Evolutionary conservation across 2,113 vertebrate species (phyloP).

Genomic region (Bufo bufo): DNA sequence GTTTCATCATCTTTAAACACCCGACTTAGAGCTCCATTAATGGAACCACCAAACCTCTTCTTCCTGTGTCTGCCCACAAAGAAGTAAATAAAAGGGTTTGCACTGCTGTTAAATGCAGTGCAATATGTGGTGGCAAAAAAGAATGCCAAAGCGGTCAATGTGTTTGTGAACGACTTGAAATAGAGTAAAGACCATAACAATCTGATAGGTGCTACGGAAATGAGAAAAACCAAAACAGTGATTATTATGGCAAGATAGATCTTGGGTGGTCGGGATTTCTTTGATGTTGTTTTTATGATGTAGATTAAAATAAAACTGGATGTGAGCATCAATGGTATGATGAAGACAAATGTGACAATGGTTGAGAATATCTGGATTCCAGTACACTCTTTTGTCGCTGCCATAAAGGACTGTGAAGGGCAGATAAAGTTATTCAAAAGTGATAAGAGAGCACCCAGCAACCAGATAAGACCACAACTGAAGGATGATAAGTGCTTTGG

Average conservation of each 20-base stretch:
- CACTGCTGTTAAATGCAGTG: conserved; percentile 59
- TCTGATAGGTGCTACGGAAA: conserved; percentile 62
- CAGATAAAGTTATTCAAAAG: conserved; percentile 62
- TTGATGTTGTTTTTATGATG: conserved; percentile 61
- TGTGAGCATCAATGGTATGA: conserved; percentile 59
- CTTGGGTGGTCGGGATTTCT: conserved; percentile 58
- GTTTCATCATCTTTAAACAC: conserved; percentile 62
- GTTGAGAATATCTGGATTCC: conserved; percentile 60
- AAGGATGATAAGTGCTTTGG: conserved; percentile 62
- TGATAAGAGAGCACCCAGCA: conserved; percentile 59
- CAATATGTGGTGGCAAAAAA: conserved; percentile 58
- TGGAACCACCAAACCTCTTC: conserved; percentile 61
- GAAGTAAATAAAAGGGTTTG: conserved; percentile 65
- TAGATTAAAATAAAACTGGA: conserved; percentile 61
- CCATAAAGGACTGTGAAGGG: conserved; percentile 48
- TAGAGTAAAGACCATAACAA: conserved; percentile 57
- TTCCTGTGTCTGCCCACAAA: conserved; percentile 63
- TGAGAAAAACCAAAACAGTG: conserved; percentile 62
- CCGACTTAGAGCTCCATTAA: conserved; percentile 62
- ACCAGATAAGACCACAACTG: conserved; percentile 57
- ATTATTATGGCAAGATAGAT: conserved; percentile 62
- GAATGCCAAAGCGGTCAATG: conserved; percentile 57
- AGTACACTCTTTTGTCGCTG: background rate
- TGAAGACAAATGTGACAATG: conserved; percentile 61
- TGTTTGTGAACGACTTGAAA: conserved; percentile 45